Percentiles rank a stretch among this genome's conserved stretches.
Evolutionary conservation across 53 echinoderm and acorn worm species (phyloP).

Genomic region (Arbacia lixula): DNA sequence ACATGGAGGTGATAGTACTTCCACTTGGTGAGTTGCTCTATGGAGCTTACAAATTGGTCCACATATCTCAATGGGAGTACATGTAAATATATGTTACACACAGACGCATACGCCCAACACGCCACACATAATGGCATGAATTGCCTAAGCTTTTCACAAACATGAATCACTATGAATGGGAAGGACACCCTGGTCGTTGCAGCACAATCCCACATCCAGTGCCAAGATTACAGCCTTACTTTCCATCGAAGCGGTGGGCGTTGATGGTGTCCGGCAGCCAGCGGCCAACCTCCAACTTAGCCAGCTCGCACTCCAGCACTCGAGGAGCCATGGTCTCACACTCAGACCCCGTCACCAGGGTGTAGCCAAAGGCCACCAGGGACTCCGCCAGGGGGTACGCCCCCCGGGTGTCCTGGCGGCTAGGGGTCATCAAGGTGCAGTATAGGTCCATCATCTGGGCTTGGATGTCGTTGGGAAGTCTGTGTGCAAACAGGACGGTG

Average conservation of each 20-base stretch:
- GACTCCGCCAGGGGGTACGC: conserved; percentile 75
- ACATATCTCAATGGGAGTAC: no score
- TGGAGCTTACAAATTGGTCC: no score
- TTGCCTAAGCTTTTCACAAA: not conserved
- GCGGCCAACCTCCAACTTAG: conserved; percentile 75
- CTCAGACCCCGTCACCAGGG: conserved; percentile 74
- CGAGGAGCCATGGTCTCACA: conserved; percentile 75
- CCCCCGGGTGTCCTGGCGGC: conserved; percentile 79
- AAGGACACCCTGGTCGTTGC: not conserved
- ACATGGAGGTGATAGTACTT: no score
- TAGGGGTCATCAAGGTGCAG: conserved; percentile 86
- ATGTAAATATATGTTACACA: no score
- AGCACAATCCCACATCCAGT: no score
- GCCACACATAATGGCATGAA: no score
- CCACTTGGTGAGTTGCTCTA: no score
- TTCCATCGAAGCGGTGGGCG: conserved; percentile 82
- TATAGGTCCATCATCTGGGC: conserved; percentile 80
- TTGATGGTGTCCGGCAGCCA: conserved; percentile 81
- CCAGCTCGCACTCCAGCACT: conserved; percentile 71
- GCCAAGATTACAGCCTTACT: conserved; percentile 55
- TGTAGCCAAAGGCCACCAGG: conserved; percentile 86
- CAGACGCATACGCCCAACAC: no score
- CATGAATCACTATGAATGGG: not conserved
- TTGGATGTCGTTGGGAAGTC: conserved; percentile 61
- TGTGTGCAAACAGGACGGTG: no score